Evolutionary conservation across 2,113 vertebrate species (phyloP).

Genomic region (Noctilio leporinus): DNA sequence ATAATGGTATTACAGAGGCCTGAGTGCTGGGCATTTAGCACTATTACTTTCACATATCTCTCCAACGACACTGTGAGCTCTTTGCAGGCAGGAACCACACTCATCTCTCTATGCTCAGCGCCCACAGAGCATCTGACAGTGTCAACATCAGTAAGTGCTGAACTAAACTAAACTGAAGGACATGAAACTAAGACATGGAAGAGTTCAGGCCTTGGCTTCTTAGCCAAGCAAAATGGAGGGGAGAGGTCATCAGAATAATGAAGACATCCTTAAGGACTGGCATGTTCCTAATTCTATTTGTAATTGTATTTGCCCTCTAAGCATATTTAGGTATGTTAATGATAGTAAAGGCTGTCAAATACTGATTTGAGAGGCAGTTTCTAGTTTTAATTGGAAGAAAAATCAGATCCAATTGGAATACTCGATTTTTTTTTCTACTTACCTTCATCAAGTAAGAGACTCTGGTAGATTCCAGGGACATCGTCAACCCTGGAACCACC

Average conservation of each 20-base stretch:
- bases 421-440: slow-evolving; percentile 49
- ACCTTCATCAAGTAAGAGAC: slow-evolving; percentile 52
- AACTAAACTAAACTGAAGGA: neutral
- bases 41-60: neutral
- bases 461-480: slow-evolving; percentile 57
- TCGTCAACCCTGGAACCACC: slow-evolving; percentile 57
- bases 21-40: neutral
- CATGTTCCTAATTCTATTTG: slow-evolving; percentile 58
- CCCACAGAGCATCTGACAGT: neutral
- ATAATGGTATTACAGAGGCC: neutral
- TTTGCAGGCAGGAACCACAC: neutral
- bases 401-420: slow-evolving; percentile 31
- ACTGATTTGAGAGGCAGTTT: slow-evolving; percentile 24
- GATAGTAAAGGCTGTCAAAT: slow-evolving; percentile 58
- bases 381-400: slow-evolving; percentile 43
- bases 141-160: neutral
- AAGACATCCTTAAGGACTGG: slow-evolving; percentile 54
- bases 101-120: neutral
- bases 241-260: slow-evolving; percentile 61
- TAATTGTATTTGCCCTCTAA: slow-evolving; percentile 51
- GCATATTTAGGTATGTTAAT: slow-evolving; percentile 74
- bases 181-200: neutral
- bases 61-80: neutral
- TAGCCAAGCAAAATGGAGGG: slow-evolving; percentile 64
- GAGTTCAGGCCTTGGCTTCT: slow-evolving; percentile 61